Conservation (phyloP, 2,888 invertebrate genomes). For the Aplocera efformata region DNA sequence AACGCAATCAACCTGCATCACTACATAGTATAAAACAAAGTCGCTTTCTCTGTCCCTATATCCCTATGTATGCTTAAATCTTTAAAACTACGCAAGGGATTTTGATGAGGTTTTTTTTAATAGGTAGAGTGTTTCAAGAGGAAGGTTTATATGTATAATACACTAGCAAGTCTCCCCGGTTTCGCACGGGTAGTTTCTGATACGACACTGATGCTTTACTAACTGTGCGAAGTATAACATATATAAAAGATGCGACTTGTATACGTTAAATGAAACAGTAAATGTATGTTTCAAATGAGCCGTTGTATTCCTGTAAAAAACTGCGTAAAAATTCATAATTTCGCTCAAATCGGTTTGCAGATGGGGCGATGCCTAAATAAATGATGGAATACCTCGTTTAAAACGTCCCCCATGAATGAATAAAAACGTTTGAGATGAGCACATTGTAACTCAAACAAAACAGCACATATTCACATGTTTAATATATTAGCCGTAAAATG, state of each 20-base stretch:
- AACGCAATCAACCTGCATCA: too few relatives aligned
- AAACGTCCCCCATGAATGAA: conserved; percentile 25
- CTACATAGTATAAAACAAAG: too few relatives aligned
- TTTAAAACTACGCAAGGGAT: too few relatives aligned
- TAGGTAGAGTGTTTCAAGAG: too few relatives aligned
- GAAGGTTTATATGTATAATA: too few relatives aligned
- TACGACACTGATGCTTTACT: too few relatives aligned
- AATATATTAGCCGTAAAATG: not conserved
- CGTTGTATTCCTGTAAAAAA: conserved; percentile 12
- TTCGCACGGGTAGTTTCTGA: too few relatives aligned
- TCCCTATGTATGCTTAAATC: too few relatives aligned
- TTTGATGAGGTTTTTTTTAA: too few relatives aligned
- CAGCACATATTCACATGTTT: conserved; percentile 1
- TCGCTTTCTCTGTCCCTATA: too few relatives aligned
- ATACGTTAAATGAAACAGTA: conserved; percentile 6
- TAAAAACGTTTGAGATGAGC: conserved; percentile 23
- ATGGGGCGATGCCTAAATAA: conserved; percentile 23
- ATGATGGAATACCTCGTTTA: conserved; percentile 25
- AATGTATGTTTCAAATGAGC: conserved; percentile 3
- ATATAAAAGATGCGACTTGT: not conserved
- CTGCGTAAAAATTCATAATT: conserved; percentile 18
- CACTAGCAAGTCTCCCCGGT: too few relatives aligned
- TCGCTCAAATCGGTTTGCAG: conserved; percentile 16
- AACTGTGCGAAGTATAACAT: too few relatives aligned
- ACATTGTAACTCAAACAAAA: conserved; percentile 20